Evolutionary conservation across 2,797 vertebrate species (phyloP).

Genomic region (Oreochromis grahami): DNA sequence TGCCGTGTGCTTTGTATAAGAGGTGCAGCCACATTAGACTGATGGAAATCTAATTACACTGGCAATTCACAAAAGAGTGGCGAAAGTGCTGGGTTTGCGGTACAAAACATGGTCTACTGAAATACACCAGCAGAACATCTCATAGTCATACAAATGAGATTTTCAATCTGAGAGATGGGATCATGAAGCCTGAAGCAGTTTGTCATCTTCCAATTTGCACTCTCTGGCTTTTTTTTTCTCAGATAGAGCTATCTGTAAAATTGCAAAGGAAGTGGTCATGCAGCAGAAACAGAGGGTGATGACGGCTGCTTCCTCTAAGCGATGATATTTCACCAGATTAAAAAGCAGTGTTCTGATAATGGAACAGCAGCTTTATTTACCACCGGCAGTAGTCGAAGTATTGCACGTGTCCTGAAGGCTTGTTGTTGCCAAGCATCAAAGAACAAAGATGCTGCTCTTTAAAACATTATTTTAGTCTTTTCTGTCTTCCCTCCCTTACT

Average conservation of each 20-base stretch:
- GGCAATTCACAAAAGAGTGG: background rate
- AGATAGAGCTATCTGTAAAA: constrained; percentile 44
- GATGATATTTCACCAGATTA: constrained; percentile 39
- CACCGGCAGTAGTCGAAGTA: background rate
- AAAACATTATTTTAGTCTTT: background rate
- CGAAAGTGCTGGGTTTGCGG: constrained; percentile 13
- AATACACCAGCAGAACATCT: background rate
- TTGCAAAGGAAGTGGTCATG: constrained; percentile 45
- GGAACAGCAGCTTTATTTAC: constrained; percentile 3
- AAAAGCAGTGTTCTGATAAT: constrained; percentile 6
- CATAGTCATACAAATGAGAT: constrained; percentile 33
- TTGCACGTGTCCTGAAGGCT: background rate
- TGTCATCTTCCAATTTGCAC: constrained; percentile 43
- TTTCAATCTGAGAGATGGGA: constrained; percentile 24
- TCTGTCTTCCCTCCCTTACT: background rate
- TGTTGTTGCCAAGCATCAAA: constrained; percentile 7
- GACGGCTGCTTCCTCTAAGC: constrained; percentile 18
- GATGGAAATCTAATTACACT: constrained; percentile 5
- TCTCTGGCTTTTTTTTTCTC: background rate
- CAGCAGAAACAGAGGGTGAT: constrained; percentile 43
- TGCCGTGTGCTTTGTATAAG: background rate
- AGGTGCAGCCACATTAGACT: background rate
- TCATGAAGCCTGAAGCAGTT: constrained; percentile 36
- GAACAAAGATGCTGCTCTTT: constrained; percentile 1
- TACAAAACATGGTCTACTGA: background rate